Conservation (phyloP, 2,888 invertebrate species). For the Pollenia amentaria region DNA sequence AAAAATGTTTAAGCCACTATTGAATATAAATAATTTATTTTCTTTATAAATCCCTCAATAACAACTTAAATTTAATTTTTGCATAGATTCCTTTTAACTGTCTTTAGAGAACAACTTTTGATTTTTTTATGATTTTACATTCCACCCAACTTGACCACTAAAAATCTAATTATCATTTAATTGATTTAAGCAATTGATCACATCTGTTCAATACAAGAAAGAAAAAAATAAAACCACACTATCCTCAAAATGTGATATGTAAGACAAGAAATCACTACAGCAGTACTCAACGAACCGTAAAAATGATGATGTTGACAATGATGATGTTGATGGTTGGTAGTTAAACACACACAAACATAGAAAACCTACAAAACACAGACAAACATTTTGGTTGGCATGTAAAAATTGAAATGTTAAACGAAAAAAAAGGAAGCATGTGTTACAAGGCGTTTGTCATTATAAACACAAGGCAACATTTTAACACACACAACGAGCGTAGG, state of each 20-base stretch:
- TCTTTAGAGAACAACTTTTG: not conserved
- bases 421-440: constrained; percentile 62
- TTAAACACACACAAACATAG: constrained; percentile 27
- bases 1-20: no score
- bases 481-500: not conserved
- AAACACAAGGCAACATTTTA: constrained; percentile 18
- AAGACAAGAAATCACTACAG: constrained; percentile 52
- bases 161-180: constrained; percentile 70
- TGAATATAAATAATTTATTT: no score
- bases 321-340: constrained; percentile 53
- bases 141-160: constrained; percentile 63
- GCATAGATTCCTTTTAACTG: no score
- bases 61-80: no score
- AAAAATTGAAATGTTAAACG: constrained; percentile 26
- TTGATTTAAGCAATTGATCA: constrained; percentile 70
- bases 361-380: constrained; percentile 26
- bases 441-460: constrained; percentile 51
- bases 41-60: no score
- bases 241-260: constrained; percentile 3
- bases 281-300: constrained; percentile 67
- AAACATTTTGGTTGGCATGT: constrained; percentile 31
- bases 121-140: not conserved
- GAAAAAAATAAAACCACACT: constrained; percentile 38
- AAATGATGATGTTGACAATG: constrained; percentile 57
- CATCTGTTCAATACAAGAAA: constrained; percentile 57